phyloP scores from a whole-genome alignment of 37 sponge, comb jelly and placozoan genomes.

The Chondrilla cf. caribensis region DNA sequence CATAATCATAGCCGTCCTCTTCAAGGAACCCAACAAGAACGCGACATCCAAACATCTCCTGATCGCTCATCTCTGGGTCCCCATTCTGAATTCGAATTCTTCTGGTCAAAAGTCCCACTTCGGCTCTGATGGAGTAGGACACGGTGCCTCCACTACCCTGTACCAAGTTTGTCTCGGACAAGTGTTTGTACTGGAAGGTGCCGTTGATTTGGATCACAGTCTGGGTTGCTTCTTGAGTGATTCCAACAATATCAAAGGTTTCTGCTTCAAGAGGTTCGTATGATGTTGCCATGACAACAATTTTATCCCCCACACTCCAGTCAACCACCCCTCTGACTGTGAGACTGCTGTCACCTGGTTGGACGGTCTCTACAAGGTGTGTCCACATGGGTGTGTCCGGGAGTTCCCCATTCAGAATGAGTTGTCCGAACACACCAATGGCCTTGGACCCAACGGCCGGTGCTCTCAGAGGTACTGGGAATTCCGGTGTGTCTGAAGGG shows the following conservation, averaged over 20 bases:
- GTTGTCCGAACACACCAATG: constrained; percentile 83
- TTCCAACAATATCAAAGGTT: constrained; percentile 36
- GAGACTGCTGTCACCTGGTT: constrained; percentile 40
- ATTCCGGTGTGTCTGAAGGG: constrained; percentile 28
- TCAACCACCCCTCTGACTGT: constrained; percentile 45
- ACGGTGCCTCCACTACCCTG: not conserved
- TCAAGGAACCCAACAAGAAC: constrained; percentile 51
- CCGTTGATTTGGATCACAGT: constrained; percentile 35
- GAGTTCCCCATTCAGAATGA: constrained; percentile 80
- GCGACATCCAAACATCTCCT: constrained; percentile 75
- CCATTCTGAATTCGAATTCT: constrained; percentile 69
- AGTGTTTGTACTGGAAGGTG: constrained; percentile 44
- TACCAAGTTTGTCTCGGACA: not conserved
- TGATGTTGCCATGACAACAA: constrained; percentile 85
- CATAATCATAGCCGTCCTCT: constrained; percentile 24
- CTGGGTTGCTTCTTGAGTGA: constrained; percentile 15
- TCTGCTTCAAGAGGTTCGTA: constrained; percentile 79
- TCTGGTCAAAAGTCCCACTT: constrained; percentile 85
- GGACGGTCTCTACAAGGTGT: constrained; percentile 59
- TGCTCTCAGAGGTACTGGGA: constrained; percentile 10
- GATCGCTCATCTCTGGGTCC: constrained; percentile 36
- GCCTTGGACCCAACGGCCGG: constrained; percentile 79
- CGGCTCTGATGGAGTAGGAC: constrained; percentile 55
- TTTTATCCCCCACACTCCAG: constrained; percentile 80
- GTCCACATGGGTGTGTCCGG: constrained; percentile 79